Base-by-base conservation (phyloP, 2,888 invertebrate genomes). In the Thymelicus sylvestris region DNA sequence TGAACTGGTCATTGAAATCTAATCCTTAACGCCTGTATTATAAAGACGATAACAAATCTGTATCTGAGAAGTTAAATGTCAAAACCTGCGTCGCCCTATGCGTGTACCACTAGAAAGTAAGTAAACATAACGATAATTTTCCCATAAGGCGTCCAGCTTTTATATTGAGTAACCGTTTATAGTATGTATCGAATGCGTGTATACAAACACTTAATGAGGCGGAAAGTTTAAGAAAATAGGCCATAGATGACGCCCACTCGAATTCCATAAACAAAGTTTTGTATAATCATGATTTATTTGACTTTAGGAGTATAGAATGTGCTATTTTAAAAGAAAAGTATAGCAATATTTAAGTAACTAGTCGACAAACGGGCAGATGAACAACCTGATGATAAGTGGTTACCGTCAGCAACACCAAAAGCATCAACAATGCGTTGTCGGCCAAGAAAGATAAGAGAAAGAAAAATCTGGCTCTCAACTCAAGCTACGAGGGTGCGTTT, bases 151-250 rank as follows among this genome's bases (percentile, higher is more conserved):
- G 76, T 78, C 76, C 76, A 78, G 81, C 79, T 81, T 85, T 85
- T 84, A 83, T 84, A 86, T 88, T 89, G 85, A 79, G 84, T 80
- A 86, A 87, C 83, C 85, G 84, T 89, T 87, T 88, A 89, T 90
- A 85, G 83, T 82, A 81, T 83, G 84, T 82, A 85, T 88, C 85
- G 85, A 85, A 85, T 85, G 84, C 85, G 83, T 86, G 87, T 89
- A 83, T 85, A 89, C 87, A 89, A 88, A 90, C 87, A 89, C 87
- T 88, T 88, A 88, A 91, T 91, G 88, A 90, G 84, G 85, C 86
- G 86, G 88, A 90, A 90, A 88, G 78, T 87, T 86, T 86, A 88
- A 88, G 88, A 88, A 88, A 90, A 86, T 87, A 87, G 83, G 83
- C 83, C 73, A 77, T 82, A 79, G 75, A 80, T 67, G 74, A 83